phyloP scores from a whole-genome alignment of 2,888 invertebrate genomes.

The Synanthedon vespiformis region DNA sequence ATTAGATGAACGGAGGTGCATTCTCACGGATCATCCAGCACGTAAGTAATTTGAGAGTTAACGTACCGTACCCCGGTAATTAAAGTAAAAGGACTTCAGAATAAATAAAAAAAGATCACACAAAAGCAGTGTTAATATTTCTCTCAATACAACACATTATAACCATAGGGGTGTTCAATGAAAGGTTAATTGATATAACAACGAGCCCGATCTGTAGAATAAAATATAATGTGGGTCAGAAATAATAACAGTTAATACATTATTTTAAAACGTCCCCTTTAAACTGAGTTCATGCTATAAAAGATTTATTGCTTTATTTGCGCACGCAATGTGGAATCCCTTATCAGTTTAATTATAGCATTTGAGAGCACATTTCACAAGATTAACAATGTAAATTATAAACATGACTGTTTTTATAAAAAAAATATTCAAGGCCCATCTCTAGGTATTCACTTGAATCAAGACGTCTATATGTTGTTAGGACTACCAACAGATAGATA shows the following conservation, averaged over 20 bases:
- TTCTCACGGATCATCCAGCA: too few relatives aligned
- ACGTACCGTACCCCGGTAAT: too few relatives aligned
- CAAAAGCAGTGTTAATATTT: too few relatives aligned
- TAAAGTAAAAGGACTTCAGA: too few relatives aligned
- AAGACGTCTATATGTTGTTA: background rate
- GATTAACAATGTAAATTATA: background rate
- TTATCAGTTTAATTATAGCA: conserved; percentile 2
- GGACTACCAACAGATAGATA: background rate
- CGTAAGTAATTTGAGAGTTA: too few relatives aligned
- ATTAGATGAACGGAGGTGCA: too few relatives aligned
- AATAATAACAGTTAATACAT: background rate
- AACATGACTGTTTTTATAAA: too few relatives aligned
- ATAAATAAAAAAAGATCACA: too few relatives aligned
- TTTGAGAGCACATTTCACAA: background rate
- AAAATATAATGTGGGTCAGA: background rate
- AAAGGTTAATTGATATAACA: conserved; percentile 10
- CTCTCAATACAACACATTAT: conserved; percentile 2
- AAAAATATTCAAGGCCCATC: too few relatives aligned
- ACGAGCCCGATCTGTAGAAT: background rate
- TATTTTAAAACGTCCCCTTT: background rate
- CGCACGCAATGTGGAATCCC: background rate
- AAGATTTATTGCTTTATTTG: conserved; percentile 7
- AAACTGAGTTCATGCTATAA: conserved; percentile 4
- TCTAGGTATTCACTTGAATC: background rate
- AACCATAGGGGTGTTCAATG: conserved; percentile 15